phyloP scores from a whole-genome alignment of 2,113 vertebrate species.

The Ploceus nigricollis region DNA sequence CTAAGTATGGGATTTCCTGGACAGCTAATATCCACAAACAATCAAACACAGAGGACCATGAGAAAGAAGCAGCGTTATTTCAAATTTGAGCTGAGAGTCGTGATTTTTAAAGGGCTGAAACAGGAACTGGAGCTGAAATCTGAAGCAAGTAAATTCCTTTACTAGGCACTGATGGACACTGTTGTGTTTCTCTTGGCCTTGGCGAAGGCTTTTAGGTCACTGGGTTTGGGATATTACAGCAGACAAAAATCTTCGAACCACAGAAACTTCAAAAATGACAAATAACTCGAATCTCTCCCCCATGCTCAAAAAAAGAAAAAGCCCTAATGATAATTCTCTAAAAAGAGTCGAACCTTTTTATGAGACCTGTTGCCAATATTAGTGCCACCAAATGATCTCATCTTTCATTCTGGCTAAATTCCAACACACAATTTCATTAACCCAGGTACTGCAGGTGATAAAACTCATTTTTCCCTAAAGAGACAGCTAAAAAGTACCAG shows the following conservation, averaged over 20 bases:
- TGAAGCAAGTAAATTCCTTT: slow-evolving; percentile 75
- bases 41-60: slow-evolving; percentile 73
- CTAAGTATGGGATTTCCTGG: slow-evolving; percentile 82
- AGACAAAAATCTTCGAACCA: slow-evolving; percentile 46
- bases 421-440: slow-evolving; percentile 87
- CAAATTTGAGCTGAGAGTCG: slow-evolving; percentile 73
- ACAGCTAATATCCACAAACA: slow-evolving; percentile 83
- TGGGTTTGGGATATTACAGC: slow-evolving; percentile 46
- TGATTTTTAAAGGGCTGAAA: slow-evolving; percentile 75
- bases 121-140: slow-evolving; percentile 76
- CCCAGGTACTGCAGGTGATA: slow-evolving; percentile 87
- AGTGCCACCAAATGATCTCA: slow-evolving; percentile 81
- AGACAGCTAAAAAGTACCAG: slow-evolving; percentile 89
- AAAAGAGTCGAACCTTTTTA: slow-evolving; percentile 72
- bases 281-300: slow-evolving; percentile 19
- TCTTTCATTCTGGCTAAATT: slow-evolving; percentile 83
- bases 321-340: slow-evolving; percentile 59
- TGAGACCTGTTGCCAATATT: slow-evolving; percentile 81
- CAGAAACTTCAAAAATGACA: slow-evolving; percentile 66
- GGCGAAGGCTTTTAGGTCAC: slow-evolving; percentile 57
- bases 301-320: slow-evolving; percentile 36
- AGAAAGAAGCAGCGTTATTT: slow-evolving; percentile 74
- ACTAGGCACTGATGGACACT: slow-evolving; percentile 71
- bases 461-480: slow-evolving; percentile 89
- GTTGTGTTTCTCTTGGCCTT: slow-evolving; percentile 76